Evolutionary conservation across 2,888 invertebrate genomes (phyloP).

Genomic region (Galerucella calmariensis): DNA sequence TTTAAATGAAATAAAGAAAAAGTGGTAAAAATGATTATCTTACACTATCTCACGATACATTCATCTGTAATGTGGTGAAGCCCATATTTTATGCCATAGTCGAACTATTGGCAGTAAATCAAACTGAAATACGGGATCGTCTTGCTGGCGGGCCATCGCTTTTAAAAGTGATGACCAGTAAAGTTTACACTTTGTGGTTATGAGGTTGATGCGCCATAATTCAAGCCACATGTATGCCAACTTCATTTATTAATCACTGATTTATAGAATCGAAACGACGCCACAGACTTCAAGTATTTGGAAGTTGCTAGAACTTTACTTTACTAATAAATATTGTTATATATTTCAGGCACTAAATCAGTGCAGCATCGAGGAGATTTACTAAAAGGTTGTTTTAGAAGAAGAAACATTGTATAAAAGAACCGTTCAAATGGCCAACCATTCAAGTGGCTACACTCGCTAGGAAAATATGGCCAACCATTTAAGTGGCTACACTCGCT

Average conservation of each 20-base stretch:
- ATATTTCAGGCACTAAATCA: not conserved
- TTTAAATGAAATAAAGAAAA: not conserved
- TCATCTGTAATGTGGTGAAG: slow-evolving; percentile 34
- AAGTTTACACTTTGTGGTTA: slow-evolving; percentile 55
- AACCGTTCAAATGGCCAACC: no score
- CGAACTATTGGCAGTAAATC: slow-evolving; percentile 43
- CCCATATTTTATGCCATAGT: slow-evolving; percentile 41
- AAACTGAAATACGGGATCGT: slow-evolving; percentile 39
- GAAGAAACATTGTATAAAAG: no score
- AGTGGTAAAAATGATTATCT: not conserved
- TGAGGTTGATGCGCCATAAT: slow-evolving; percentile 54
- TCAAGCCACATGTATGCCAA: slow-evolving; percentile 52
- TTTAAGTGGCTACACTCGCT: no score
- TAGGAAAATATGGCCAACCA: no score
- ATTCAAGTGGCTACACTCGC: no score
- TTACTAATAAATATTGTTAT: not conserved
- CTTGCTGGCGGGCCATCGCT: slow-evolving; percentile 43
- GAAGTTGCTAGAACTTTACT: slow-evolving; percentile 45
- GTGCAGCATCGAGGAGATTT: not conserved
- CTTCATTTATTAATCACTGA: slow-evolving; percentile 59
- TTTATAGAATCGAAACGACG: slow-evolving; percentile 53
- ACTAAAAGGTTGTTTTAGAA: not conserved
- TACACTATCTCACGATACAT: slow-evolving; percentile 13
- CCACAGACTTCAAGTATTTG: not conserved
- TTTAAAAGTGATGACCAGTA: slow-evolving; percentile 57